A percentile compares a stretch with the other conserved stretches of the same genome.
Evolutionary conservation across 1,140 invertebrate genomes (phyloP).

Genomic region (Brachionus sp.): DNA sequence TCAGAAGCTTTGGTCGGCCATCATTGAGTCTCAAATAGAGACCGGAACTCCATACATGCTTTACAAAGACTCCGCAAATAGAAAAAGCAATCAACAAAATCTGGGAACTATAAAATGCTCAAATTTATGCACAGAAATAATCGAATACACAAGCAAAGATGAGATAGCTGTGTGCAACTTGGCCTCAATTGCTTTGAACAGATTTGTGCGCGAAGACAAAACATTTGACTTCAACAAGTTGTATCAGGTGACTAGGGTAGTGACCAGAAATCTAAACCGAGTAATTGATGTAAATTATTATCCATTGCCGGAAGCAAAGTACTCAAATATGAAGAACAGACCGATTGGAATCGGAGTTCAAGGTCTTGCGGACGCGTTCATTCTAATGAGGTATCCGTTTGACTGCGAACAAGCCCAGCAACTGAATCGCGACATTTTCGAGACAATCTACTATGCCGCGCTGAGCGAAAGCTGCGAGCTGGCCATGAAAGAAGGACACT

Average conservation of each 20-base stretch:
- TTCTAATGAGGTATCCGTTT: slow-evolving; percentile 88
- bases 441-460: slow-evolving; percentile 95
- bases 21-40: slow-evolving; percentile 92
- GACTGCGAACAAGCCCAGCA: slow-evolving; percentile 72
- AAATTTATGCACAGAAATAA: slow-evolving; percentile 95
- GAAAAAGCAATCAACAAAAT: slow-evolving; percentile 97
- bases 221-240: slow-evolving; percentile 85
- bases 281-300: slow-evolving; percentile 97
- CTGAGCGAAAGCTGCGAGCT: slow-evolving; percentile 93
- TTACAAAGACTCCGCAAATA: slow-evolving; percentile 94
- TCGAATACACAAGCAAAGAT: slow-evolving; percentile 80
- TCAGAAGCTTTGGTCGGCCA: slow-evolving; percentile 84
- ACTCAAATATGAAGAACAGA: slow-evolving; percentile 83
- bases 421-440: slow-evolving; percentile 93
- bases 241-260: slow-evolving; percentile 79
- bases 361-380: slow-evolving; percentile 92
- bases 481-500: slow-evolving; percentile 77
- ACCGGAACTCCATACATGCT: slow-evolving; percentile 96
- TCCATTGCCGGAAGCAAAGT: slow-evolving; percentile 74
- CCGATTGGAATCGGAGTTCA: slow-evolving; percentile 95
- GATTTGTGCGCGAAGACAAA: slow-evolving; percentile 73
- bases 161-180: slow-evolving; percentile 97
- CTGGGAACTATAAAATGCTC: slow-evolving; percentile 96
- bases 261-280: slow-evolving; percentile 89
- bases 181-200: slow-evolving; percentile 94